Evolutionary conservation across 2,888 invertebrate genomes (phyloP).

Genomic region (Phyto melanocephala): DNA sequence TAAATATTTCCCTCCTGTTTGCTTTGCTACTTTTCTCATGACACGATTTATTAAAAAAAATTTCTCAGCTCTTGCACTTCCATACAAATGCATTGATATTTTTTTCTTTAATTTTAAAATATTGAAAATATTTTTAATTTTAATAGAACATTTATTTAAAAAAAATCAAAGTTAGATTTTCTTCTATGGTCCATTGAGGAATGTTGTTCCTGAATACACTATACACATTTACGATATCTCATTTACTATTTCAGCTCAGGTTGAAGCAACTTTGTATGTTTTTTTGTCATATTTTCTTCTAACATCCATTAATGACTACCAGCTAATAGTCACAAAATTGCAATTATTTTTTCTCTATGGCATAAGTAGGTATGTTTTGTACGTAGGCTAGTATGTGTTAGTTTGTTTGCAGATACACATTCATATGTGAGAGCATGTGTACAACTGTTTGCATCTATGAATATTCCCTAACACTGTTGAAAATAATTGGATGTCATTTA

Average conservation of each 20-base stretch:
- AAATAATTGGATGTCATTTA: constrained; percentile 67
- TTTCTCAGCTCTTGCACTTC: not conserved
- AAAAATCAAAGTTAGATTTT: too few relatives aligned
- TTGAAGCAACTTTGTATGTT: not conserved
- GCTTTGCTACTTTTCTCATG: not conserved
- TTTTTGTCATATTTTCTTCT: not conserved
- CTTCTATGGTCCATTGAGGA: too few relatives aligned
- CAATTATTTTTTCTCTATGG: constrained; percentile 51
- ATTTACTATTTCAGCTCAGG: too few relatives aligned
- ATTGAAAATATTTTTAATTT: too few relatives aligned
- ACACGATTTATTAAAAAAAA: constrained; percentile 1
- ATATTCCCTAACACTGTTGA: constrained; percentile 50
- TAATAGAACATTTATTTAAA: too few relatives aligned
- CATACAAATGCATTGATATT: not conserved
- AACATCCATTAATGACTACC: constrained; percentile 55
- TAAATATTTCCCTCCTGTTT: not conserved
- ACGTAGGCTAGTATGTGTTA: not conserved
- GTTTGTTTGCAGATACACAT: not conserved
- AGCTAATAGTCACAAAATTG: constrained; percentile 61
- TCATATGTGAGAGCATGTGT: not conserved
- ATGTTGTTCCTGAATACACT: too few relatives aligned
- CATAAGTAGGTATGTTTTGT: not conserved
- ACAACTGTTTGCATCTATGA: not conserved
- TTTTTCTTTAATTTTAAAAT: too few relatives aligned
- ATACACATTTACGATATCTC: too few relatives aligned